These are phyloP conservation scores for Ridgeia piscesae DNA, from an alignment of 1,140 invertebrate species.

Conservation along the genomic window DNA sequence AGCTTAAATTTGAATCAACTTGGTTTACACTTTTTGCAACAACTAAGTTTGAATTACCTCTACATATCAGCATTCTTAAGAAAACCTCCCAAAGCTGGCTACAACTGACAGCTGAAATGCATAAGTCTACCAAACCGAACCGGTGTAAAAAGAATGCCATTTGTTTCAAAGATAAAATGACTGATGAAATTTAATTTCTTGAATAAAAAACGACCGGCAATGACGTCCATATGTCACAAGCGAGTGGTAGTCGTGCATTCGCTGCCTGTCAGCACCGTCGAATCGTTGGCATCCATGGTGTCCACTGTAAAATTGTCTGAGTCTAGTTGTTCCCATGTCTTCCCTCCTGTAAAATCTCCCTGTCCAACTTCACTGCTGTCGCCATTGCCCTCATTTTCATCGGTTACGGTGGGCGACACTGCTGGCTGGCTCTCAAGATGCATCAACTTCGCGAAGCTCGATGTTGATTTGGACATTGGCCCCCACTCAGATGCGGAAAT, in stretches of 20 bases:
- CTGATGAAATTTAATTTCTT: background rate
- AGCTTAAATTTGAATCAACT: too few species aligned
- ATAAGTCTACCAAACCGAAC: too few species aligned
- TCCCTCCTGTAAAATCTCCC: background rate
- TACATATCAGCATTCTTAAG: too few species aligned
- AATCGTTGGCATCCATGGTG: background rate
- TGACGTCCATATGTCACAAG: background rate
- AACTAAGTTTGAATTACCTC: too few species aligned
- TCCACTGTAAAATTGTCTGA: background rate
- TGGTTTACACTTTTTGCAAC: too few species aligned
- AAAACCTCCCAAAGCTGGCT: too few species aligned
- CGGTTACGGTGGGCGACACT: background rate
- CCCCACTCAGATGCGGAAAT: background rate
- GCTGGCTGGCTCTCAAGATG: background rate
- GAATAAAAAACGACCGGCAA: background rate
- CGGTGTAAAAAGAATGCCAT: too few species aligned
- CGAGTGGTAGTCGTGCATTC: background rate
- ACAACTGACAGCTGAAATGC: too few species aligned
- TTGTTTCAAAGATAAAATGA: background rate
- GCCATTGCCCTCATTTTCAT: background rate
- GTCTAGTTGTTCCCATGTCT: background rate
- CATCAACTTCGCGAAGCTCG: background rate
- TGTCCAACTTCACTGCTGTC: background rate
- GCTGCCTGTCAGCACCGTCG: background rate
- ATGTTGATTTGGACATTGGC: background rate